Conservation (phyloP, 37 sponge, comb jelly and placozoan species). For the Agelas oroides region DNA sequence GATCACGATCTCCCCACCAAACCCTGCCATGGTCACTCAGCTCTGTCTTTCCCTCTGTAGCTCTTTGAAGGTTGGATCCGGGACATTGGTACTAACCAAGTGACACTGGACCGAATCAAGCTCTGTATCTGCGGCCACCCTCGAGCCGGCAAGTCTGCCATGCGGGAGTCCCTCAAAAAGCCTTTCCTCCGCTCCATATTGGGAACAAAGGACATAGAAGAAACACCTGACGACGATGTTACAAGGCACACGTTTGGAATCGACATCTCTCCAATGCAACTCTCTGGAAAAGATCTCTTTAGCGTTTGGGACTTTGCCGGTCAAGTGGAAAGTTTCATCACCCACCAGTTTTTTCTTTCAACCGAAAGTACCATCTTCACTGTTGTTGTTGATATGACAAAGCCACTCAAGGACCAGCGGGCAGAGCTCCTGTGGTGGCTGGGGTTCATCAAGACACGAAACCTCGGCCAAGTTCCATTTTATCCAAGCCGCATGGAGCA, state of each 20-base stretch:
- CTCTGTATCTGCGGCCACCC: constrained; percentile 79
- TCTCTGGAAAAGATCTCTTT: constrained; percentile 58
- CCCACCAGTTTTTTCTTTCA: constrained; percentile 82
- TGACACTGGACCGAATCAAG: constrained; percentile 72
- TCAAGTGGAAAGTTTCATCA: constrained; percentile 73
- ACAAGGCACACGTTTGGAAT: constrained; percentile 63
- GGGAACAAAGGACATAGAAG: background rate
- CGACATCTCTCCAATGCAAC: constrained; percentile 47
- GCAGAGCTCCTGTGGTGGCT: constrained; percentile 68
- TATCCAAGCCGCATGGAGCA: constrained; percentile 4
- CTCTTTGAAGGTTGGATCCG: constrained; percentile 66
- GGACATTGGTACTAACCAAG: constrained; percentile 54
- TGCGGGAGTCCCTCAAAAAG: constrained; percentile 60
- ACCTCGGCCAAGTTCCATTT: constrained; percentile 64
- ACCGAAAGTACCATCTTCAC: constrained; percentile 76
- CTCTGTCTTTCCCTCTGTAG: constrained; percentile 1
- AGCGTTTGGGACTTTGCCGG: constrained; percentile 90
- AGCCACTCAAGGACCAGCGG: constrained; percentile 35
- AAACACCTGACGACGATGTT: constrained; percentile 29
- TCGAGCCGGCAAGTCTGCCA: constrained; percentile 69
- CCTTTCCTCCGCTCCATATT: constrained; percentile 15
- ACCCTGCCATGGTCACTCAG: too few relatives aligned
- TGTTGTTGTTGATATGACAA: constrained; percentile 62
- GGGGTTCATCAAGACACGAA: constrained; percentile 75
- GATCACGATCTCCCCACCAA: background rate